These are phyloP conservation scores for Daboia siamensis DNA, from an alignment of 2,113 vertebrate species.

Conservation along the genomic window DNA sequence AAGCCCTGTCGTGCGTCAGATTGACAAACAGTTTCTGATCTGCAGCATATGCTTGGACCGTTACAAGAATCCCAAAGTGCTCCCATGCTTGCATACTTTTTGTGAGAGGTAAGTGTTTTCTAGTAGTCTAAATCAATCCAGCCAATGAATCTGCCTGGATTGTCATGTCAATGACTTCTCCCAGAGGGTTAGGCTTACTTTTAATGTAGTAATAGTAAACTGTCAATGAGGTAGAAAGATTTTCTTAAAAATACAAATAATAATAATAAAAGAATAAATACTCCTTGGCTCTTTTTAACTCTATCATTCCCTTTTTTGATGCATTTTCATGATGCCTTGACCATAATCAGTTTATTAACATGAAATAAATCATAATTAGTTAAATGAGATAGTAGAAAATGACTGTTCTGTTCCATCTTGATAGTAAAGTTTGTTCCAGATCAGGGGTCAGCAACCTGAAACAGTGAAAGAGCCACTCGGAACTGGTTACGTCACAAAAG, in stretches of 20 bases:
- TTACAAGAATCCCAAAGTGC: constrained; percentile 96
- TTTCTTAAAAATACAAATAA: background rate
- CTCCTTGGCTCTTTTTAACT: background rate
- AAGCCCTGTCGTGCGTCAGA: constrained; percentile 95
- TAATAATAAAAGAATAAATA: constrained; percentile 16
- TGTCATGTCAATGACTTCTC: background rate
- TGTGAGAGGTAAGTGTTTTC: constrained; percentile 81
- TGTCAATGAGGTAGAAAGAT: constrained; percentile 24
- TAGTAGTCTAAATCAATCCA: background rate
- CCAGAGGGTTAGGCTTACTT: constrained; percentile 17
- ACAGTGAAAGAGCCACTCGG: no score
- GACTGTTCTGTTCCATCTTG: background rate
- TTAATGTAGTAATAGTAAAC: background rate
- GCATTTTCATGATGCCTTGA: background rate
- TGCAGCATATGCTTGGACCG: constrained; percentile 99
- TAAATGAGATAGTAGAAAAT: background rate
- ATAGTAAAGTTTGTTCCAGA: background rate
- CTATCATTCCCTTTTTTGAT: constrained; percentile 16
- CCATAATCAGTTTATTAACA: background rate
- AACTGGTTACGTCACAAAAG: no score
- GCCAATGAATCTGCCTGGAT: background rate
- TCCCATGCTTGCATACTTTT: constrained; percentile 96
- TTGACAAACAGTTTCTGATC: constrained; percentile 99
- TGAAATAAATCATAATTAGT: background rate
- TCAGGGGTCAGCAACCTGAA: no score